phyloP scores from a whole-genome alignment of 2,797 vertebrate genomes.

The Cossypha polioptera region DNA sequence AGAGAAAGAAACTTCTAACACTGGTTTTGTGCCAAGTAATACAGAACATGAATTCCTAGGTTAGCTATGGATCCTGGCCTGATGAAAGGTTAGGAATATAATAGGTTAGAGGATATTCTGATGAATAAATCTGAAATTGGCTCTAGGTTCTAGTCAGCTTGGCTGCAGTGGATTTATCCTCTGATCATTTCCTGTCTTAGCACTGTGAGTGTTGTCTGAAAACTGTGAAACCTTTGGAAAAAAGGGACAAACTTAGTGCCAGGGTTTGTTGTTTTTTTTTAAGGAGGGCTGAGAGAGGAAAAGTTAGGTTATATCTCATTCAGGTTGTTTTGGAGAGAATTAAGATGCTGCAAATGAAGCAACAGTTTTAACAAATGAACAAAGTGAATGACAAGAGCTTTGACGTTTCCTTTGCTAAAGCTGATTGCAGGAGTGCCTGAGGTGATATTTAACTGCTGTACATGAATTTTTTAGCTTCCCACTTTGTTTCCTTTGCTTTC shows the following conservation, averaged over 20 bases:
- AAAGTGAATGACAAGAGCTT: not conserved
- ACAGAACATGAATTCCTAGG: not conserved
- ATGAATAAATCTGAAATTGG: not conserved
- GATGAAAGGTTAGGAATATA: not conserved
- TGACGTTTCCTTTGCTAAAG: not conserved
- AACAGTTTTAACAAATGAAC: not conserved
- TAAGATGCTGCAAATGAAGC: not conserved
- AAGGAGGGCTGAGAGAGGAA: not conserved
- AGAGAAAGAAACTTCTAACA: not conserved
- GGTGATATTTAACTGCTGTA: not conserved
- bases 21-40: not conserved
- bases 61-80: not conserved
- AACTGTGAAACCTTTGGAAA: not conserved
- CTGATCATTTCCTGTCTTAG: not conserved
- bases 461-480: not conserved
- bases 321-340: not conserved
- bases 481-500: not conserved
- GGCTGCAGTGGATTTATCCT: not conserved
- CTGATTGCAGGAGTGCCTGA: not conserved
- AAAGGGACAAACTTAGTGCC: not conserved
- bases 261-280: rapidly evolving
- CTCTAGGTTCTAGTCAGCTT: not conserved
- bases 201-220: not conserved
- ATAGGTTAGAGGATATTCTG: not conserved
- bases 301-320: not conserved